These are phyloP conservation scores for Euborellia annulipes DNA, from an alignment of 1,140 invertebrate genomes.

Conservation along the genomic window DNA sequence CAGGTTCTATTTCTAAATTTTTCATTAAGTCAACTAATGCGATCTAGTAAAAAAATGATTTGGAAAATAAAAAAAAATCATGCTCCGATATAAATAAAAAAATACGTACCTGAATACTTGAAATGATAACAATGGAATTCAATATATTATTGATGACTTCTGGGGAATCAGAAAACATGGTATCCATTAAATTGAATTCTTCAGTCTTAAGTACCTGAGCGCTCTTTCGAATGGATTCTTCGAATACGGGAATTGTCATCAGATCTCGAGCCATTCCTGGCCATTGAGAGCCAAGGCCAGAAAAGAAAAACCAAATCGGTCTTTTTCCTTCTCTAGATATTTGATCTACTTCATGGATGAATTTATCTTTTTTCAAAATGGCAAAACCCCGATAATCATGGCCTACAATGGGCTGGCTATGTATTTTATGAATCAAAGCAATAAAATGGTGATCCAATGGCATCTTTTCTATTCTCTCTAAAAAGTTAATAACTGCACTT, in stretches of 20 bases:
- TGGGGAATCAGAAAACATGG: too few species aligned
- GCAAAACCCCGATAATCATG: conserved; percentile 64
- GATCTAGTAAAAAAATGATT: too few species aligned
- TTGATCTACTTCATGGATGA: conserved; percentile 24
- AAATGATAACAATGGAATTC: too few species aligned
- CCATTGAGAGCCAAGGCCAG: conserved; percentile 54
- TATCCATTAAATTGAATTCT: too few species aligned
- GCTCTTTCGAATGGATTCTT: conserved; percentile 4
- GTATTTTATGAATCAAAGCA: conserved; percentile 56
- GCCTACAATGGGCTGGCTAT: conserved; percentile 45
- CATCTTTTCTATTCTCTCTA: conserved; percentile 31
- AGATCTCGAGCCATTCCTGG: conserved; percentile 35
- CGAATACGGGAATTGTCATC: conserved; percentile 8
- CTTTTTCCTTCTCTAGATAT: conserved; percentile 19
- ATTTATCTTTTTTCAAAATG: conserved; percentile 38
- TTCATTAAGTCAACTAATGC: conserved; percentile 34
- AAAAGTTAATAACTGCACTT: too few species aligned
- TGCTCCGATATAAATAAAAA: too few species aligned
- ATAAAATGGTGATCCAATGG: conserved; percentile 57
- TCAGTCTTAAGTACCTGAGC: too few species aligned
- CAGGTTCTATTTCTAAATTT: conserved; percentile 31
- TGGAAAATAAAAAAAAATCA: too few species aligned
- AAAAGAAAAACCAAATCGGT: conserved; percentile 44
- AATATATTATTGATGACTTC: too few species aligned
- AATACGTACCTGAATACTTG: too few species aligned